Conservation (phyloP, 2,113 vertebrate genomes). For the Montifringilla adamsi region DNA sequence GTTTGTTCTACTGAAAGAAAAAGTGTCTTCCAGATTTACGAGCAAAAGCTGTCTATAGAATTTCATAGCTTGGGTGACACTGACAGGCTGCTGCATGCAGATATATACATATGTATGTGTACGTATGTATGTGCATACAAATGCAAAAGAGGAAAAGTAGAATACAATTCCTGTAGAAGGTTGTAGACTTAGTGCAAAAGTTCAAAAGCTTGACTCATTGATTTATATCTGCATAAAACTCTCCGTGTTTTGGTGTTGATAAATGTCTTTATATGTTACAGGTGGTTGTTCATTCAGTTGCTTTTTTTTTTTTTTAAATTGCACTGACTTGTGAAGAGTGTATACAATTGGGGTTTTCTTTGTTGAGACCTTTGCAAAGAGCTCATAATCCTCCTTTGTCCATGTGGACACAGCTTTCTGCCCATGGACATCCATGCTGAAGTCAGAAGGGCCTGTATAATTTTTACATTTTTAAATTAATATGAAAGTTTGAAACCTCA, state of each 20-base stretch:
- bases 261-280: background rate
- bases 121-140: background rate
- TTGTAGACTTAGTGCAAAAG: background rate
- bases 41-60: constrained; percentile 3
- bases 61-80: background rate
- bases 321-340: background rate
- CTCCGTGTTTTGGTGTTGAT: background rate
- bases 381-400: background rate
- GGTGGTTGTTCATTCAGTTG: background rate
- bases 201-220: background rate
- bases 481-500: background rate
- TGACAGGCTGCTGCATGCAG: background rate
- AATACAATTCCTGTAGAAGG: background rate
- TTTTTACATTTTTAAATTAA: background rate
- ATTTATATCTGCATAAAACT: background rate
- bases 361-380: background rate
- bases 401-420: background rate
- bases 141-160: background rate
- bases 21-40: constrained; percentile 17
- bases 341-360: background rate
- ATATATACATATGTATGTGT: background rate
- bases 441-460: background rate
- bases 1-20: constrained; percentile 38
- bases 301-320: background rate
- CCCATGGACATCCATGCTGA: background rate